Conservation (phyloP, 2,797 vertebrate species). For the Mormyrus proboscirostris region DNA sequence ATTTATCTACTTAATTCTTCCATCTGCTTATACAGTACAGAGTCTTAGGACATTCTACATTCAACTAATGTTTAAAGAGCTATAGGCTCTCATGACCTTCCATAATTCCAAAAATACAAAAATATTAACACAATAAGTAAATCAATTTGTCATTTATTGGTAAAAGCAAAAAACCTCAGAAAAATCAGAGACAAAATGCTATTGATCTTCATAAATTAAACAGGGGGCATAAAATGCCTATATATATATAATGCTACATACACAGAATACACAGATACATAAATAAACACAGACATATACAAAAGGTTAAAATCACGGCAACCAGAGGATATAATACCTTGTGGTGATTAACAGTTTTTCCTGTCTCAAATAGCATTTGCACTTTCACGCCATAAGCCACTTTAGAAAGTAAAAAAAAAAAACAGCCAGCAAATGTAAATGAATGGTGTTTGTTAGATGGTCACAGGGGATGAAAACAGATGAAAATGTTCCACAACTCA, state of each 20-base stretch:
- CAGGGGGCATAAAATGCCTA: neutral
- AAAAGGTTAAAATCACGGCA: neutral
- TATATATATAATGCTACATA: neutral
- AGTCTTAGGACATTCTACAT: neutral
- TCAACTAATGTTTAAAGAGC: neutral
- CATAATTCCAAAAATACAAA: neutral
- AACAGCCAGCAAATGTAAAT: neutral
- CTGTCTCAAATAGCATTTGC: neutral
- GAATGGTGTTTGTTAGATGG: neutral
- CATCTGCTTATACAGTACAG: neutral
- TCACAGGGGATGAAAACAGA: neutral
- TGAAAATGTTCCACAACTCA: neutral
- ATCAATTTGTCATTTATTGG: neutral
- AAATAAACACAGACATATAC: neutral
- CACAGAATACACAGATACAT: neutral
- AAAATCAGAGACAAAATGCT: neutral
- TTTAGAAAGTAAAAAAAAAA: neutral
- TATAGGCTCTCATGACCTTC: neutral
- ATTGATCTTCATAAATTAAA: neutral
- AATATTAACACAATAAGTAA: neutral
- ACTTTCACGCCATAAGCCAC: neutral
- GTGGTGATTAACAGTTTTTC: neutral
- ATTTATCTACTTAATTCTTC: neutral
- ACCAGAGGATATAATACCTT: neutral
- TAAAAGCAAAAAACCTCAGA: neutral